These are phyloP conservation scores for Latrodectus elegans DNA, from an alignment of 2,888 invertebrate genomes.

Conservation along the genomic window DNA sequence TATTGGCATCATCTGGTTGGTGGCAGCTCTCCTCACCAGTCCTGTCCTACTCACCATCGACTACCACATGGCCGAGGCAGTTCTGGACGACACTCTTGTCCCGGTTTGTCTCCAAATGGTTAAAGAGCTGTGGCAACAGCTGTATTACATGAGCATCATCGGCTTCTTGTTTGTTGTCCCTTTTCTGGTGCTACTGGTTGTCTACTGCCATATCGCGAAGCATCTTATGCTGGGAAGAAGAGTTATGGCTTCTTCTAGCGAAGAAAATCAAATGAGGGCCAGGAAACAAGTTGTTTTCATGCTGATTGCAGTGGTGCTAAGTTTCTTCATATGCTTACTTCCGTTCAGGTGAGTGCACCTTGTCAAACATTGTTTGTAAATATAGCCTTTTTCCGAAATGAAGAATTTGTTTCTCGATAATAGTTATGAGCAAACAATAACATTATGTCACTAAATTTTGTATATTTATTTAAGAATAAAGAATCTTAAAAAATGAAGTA, in stretches of 20 bases:
- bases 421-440: too few species aligned
- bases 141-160: slow-evolving; percentile 87
- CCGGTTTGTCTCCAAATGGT: slow-evolving; percentile 88
- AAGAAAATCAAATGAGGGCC: slow-evolving; percentile 65
- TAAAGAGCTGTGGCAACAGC: slow-evolving; percentile 84
- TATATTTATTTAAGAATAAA: too few species aligned
- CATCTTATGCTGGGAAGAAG: slow-evolving; percentile 83
- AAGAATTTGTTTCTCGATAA: too few species aligned
- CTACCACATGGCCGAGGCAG: slow-evolving; percentile 79
- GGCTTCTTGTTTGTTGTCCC: slow-evolving; percentile 90
- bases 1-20: slow-evolving; percentile 74
- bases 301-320: slow-evolving; percentile 90
- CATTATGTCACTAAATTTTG: too few species aligned
- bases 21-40: slow-evolving; percentile 76
- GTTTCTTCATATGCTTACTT: slow-evolving; percentile 91
- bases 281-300: slow-evolving; percentile 80
- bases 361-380: too few species aligned
- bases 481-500: too few species aligned
- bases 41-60: slow-evolving; percentile 89
- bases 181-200: slow-evolving; percentile 84
- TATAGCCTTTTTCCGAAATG: too few species aligned
- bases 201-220: slow-evolving; percentile 89
- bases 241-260: slow-evolving; percentile 54
- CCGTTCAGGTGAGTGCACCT: slow-evolving; percentile 80
- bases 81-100: slow-evolving; percentile 83